Conservation (phyloP, 2,888 invertebrate species). For the Cenopis cana region DNA sequence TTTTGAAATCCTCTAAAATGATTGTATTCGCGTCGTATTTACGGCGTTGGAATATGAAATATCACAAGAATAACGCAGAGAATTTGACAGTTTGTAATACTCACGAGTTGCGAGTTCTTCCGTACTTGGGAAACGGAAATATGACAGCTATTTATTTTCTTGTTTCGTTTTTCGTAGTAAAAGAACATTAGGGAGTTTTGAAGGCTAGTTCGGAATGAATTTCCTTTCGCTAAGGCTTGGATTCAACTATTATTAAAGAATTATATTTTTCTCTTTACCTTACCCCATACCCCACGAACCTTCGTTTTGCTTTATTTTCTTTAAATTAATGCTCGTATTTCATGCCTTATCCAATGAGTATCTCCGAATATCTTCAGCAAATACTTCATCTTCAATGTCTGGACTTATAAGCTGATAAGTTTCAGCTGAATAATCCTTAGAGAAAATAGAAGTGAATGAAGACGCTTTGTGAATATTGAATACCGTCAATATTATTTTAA, state of each 20-base stretch:
- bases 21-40: too few species aligned
- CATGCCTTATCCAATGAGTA: conserved; percentile 16
- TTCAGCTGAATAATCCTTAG: not conserved
- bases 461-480: too few species aligned
- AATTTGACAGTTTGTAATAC: too few species aligned
- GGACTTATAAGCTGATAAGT: not conserved
- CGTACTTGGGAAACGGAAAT: not conserved
- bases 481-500: too few species aligned
- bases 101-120: too few species aligned
- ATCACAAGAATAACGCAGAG: not conserved
- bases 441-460: not conserved
- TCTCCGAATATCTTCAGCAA: conserved; percentile 17
- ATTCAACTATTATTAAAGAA: not conserved
- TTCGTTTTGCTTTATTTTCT: conserved; percentile 5
- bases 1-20: too few species aligned
- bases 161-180: not conserved
- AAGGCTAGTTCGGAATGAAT: not conserved
- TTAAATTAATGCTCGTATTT: conserved; percentile 19
- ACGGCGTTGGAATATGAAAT: not conserved
- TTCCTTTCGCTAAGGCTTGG: not conserved
- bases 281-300: not conserved
- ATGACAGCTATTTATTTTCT: not conserved
- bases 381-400: not conserved
- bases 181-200: not conserved
- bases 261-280: not conserved